Conservation (phyloP, 2,888 invertebrate species). For the Oscheius myriophilus region DNA sequence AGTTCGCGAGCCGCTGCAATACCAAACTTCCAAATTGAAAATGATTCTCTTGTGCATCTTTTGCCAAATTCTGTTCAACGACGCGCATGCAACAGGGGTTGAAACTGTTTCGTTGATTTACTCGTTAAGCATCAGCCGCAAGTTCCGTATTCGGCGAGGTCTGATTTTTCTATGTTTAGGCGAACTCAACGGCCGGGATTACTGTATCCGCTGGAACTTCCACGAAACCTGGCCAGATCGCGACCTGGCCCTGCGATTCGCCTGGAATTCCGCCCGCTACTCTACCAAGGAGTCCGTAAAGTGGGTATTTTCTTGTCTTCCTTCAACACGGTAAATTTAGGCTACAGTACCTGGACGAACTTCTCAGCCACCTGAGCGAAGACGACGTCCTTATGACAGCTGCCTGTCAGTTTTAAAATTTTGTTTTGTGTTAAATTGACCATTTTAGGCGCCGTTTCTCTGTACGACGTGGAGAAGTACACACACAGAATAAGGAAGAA, state of each 20-base stretch:
- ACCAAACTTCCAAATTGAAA: too few relatives aligned
- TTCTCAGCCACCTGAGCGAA: conserved; percentile 1
- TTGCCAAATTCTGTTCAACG: too few relatives aligned
- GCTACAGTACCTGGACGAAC: conserved; percentile 11
- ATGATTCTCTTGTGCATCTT: too few relatives aligned
- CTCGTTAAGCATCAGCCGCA: too few relatives aligned
- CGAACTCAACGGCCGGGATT: conserved; percentile 26
- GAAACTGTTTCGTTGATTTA: too few relatives aligned
- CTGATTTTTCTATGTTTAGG: background rate
- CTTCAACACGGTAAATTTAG: background rate
- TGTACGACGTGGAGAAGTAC: conserved; percentile 1
- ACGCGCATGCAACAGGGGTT: too few relatives aligned
- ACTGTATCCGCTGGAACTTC: conserved; percentile 18
- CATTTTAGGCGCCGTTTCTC: conserved; percentile 1
- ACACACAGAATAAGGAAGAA: conserved; percentile 23
- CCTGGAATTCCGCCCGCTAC: conserved; percentile 21
- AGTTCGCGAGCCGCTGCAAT: too few relatives aligned
- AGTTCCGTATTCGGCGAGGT: too few relatives aligned
- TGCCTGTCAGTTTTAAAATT: too few relatives aligned
- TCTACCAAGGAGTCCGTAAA: conserved; percentile 15
- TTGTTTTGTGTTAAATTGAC: too few relatives aligned
- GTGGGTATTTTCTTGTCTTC: background rate
- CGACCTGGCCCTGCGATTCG: conserved; percentile 18
- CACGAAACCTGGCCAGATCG: conserved; percentile 14
- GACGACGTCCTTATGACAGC: conserved; percentile 23